Conservation (phyloP, 1,140 invertebrate genomes). For the Dolichoris vasculosae region DNA sequence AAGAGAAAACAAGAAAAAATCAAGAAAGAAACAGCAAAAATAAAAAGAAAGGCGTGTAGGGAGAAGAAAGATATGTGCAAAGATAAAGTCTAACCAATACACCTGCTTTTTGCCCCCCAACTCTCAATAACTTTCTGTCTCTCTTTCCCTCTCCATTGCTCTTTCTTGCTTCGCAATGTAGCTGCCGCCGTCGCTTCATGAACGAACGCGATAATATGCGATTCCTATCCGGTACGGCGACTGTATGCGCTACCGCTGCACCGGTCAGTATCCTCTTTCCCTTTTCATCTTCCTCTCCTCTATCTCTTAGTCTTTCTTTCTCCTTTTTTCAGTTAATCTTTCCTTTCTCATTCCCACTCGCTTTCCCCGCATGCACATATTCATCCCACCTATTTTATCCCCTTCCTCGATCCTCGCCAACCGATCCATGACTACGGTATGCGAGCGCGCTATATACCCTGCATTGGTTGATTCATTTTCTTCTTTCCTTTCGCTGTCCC, state of each 20-base stretch:
- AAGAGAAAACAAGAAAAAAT: background rate
- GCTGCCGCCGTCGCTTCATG: slow-evolving; percentile 46
- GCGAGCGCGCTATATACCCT: background rate
- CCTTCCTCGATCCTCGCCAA: background rate
- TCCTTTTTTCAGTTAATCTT: slow-evolving; percentile 37
- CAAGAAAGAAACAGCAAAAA: background rate
- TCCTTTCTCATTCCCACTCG: slow-evolving; percentile 48
- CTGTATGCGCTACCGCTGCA: slow-evolving; percentile 13
- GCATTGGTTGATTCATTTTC: slow-evolving; percentile 32
- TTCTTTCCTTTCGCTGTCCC: slow-evolving; percentile 36
- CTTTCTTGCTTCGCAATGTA: background rate
- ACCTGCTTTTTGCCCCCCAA: slow-evolving; percentile 22
- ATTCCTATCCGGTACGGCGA: slow-evolving; percentile 62
- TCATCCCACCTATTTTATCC: slow-evolving; percentile 45
- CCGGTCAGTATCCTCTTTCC: slow-evolving; percentile 50
- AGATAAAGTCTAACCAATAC: slow-evolving; percentile 53
- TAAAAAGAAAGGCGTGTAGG: background rate
- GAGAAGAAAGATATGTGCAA: slow-evolving; percentile 52
- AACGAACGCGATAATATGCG: slow-evolving; percentile 66
- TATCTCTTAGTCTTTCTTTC: background rate
- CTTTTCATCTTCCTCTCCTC: background rate
- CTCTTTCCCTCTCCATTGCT: background rate
- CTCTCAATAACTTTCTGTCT: background rate
- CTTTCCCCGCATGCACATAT: background rate
- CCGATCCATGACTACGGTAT: background rate